Conservation (phyloP, 2,797 vertebrate species). For the Acanthis flammea region DNA sequence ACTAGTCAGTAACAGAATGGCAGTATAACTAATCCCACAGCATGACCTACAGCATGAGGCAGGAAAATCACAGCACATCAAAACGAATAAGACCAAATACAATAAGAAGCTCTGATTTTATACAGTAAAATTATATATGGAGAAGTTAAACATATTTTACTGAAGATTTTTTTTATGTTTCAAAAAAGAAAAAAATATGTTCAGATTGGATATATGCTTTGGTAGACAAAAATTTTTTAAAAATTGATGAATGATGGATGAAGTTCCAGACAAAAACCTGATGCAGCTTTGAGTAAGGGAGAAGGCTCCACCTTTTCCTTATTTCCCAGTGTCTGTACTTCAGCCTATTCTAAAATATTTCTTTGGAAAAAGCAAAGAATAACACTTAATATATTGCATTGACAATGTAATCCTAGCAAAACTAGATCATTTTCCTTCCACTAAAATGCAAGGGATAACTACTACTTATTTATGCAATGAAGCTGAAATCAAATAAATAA, state of each 20-base stretch:
- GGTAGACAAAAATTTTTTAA: neutral
- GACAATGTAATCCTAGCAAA: neutral
- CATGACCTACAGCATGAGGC: neutral
- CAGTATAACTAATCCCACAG: neutral
- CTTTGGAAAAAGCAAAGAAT: neutral
- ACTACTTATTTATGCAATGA: neutral
- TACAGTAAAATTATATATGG: neutral
- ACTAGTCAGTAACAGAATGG: neutral
- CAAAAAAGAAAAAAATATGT: neutral
- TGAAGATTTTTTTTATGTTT: neutral
- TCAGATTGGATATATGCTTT: neutral
- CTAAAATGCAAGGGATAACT: neutral
- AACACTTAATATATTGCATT: neutral
- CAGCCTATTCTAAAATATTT: neutral
- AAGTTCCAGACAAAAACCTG: neutral
- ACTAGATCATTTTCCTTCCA: neutral
- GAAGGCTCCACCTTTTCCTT: neutral
- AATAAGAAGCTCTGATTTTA: neutral
- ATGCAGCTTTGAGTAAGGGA: neutral
- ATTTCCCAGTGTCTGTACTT: neutral
- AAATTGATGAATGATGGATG: neutral
- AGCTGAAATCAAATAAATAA: conserved; percentile 14
- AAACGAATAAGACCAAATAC: neutral
- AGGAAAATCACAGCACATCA: neutral
- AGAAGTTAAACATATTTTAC: neutral